phyloP scores from a whole-genome alignment of 2,888 invertebrate genomes.

The Thecocarcelia acutangulata region DNA sequence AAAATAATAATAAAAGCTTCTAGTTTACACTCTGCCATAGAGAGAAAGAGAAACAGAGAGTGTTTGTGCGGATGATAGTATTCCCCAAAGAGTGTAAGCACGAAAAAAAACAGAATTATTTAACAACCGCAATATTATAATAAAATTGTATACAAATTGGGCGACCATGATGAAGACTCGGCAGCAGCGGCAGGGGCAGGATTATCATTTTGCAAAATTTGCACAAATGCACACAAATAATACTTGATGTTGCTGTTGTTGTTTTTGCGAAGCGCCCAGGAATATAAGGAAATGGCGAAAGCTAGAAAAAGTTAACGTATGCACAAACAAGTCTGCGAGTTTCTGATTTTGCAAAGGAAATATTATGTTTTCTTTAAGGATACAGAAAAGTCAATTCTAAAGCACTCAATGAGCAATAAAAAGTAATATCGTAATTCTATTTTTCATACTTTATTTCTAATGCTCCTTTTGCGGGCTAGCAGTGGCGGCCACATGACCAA shows the following conservation, averaged over 20 bases:
- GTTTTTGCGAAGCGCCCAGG: background rate
- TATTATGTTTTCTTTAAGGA: conserved; percentile 44
- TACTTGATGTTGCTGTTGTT: background rate
- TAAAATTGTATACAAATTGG: conserved; percentile 65
- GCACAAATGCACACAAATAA: conserved; percentile 67
- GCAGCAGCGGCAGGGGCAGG: conserved; percentile 20
- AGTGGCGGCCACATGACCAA: too few relatives aligned
- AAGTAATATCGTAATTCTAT: too few relatives aligned
- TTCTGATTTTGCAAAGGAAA: conserved; percentile 47
- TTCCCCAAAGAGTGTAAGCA: conserved; percentile 56
- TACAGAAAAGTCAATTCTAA: background rate
- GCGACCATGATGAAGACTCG: conserved; percentile 41
- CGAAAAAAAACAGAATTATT: conserved; percentile 16
- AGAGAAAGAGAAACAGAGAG: background rate
- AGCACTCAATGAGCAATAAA: background rate
- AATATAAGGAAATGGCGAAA: conserved; percentile 33
- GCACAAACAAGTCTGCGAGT: background rate
- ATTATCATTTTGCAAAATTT: conserved; percentile 68
- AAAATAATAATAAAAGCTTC: conserved; percentile 14
- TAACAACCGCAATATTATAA: conserved; percentile 64
- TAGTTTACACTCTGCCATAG: conserved; percentile 28
- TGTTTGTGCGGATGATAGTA: conserved; percentile 56
- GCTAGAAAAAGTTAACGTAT: conserved; percentile 27
- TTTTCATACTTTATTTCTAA: too few relatives aligned
- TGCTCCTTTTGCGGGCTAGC: too few relatives aligned